These are phyloP conservation scores for Belonocnema kinseyi DNA, from an alignment of 1,140 invertebrate species.

Conservation along the genomic window DNA sequence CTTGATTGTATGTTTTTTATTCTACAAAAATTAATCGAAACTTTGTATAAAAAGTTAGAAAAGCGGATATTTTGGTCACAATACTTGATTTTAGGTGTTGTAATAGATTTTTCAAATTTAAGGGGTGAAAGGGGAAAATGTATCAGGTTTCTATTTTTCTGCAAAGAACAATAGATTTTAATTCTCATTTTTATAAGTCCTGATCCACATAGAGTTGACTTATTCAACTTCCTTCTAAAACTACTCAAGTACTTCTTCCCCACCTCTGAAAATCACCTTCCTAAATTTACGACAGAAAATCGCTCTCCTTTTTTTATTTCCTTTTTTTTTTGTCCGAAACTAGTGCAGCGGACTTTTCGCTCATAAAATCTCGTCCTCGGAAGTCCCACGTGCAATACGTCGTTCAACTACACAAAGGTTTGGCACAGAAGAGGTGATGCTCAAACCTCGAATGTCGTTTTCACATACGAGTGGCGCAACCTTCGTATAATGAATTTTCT, in stretches of 20 bases:
- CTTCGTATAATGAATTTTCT: slow-evolving; percentile 9
- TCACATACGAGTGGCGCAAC: slow-evolving; percentile 14
- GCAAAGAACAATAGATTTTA: too few species aligned
- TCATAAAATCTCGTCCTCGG: slow-evolving; percentile 28
- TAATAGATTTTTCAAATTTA: too few species aligned
- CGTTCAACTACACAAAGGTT: slow-evolving; percentile 27
- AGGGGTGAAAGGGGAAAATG: too few species aligned
- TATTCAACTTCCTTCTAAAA: neutral
- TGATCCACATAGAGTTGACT: slow-evolving; percentile 5
- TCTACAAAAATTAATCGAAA: too few species aligned
- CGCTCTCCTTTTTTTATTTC: neutral
- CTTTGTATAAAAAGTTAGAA: too few species aligned
- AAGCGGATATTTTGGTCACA: too few species aligned
- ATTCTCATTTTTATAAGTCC: neutral
- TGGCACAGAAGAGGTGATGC: slow-evolving; percentile 17
- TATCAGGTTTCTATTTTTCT: too few species aligned
- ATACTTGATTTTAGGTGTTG: too few species aligned
- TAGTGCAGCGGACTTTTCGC: slow-evolving; percentile 13
- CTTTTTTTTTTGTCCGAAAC: slow-evolving; percentile 24
- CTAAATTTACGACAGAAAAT: neutral
- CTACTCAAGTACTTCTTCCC: neutral
- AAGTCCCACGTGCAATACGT: slow-evolving; percentile 27
- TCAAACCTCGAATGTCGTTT: slow-evolving; percentile 20
- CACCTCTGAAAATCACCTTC: slow-evolving; percentile 9
- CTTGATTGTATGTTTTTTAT: too few species aligned